Evolutionary conservation across 2,888 invertebrate genomes (phyloP), one percentile per base, ranked within the genome.

Genomic region (Panopea generosa): DNA sequence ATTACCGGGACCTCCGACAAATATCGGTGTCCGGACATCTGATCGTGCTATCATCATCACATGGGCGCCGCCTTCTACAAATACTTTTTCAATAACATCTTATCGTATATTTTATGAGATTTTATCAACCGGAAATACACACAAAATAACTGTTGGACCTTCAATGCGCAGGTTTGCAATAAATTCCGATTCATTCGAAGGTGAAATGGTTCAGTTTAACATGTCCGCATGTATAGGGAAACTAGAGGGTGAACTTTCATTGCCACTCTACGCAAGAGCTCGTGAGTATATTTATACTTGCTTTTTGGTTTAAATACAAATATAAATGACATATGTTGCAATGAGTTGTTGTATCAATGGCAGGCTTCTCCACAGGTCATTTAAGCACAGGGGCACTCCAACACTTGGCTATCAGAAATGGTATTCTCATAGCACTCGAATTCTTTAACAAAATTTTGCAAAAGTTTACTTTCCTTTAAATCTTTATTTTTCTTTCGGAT

Each of bases 251-350:
- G 9, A 18, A 20, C 1, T 16, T 9, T 73, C 77, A 16, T n/a
- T 16, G 22, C 26, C 68, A 11, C 38, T 63, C 16, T 65, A 55
- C 38, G 38, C 47, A 3, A 45, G 77, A 43, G 77, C 77, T 26
- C 60, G 77, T 77, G 60, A 63, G 77, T 77, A 43, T 18, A 24
- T n/a, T n/a, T n/a, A n/a, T n/a, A n/a, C n/a, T n/a, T n/a, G n/a
- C n/a, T n/a, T n/a, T n/a, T n/a, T 29, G 40, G 2, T 9, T 24
- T 14, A 40, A 11, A 40, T 40, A 14, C 40, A 27, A n/a, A n/a
- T n/a, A n/a, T n/a, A n/a, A n/a, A n/a, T n/a, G n/a, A n/a, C n/a
- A n/a, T n/a, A n/a, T n/a, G n/a, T n/a, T n/a, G n/a, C n/a, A n/a
- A n/a, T n/a, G n/a, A n/a, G n/a, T n/a, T n/a, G n/a, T n/a, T n/a